Base-by-base conservation (phyloP, 2,888 invertebrate species). In the Osedax fenrisi region DNA sequence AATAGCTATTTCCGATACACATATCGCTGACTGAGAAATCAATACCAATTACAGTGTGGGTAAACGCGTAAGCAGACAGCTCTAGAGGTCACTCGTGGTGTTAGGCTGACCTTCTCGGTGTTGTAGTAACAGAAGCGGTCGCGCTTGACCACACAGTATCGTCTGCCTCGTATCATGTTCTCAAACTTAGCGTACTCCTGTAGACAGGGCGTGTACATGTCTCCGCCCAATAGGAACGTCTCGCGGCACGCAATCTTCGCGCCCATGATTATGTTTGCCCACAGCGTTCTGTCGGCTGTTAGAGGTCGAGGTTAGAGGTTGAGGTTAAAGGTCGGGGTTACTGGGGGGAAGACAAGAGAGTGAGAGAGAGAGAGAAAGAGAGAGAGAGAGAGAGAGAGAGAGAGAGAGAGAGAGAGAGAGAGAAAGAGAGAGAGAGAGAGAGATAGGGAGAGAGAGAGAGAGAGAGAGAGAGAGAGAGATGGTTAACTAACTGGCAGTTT, bases 61-160 rank as follows among this genome's bases (percentile, higher is more conserved):
- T 10, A 10, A 17, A 41, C 10, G 41, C 10, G 41, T 41, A 17
- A 41, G 41, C 10, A 17, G 41, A 10, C 10, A 17, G 41, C 5
- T 5, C 17, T 5, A 41, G 41, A 17, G 41, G 41, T 41, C 10
- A 17, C 10, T 5, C 17, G 41, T 5, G 41, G 41, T 41, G 41
- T 5, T 5, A 17, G 41, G 41, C 17, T 79, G 76, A 83, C 83
- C 77, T 81, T 80, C 75, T 79, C 77, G 26, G 78, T 80, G 74
- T 82, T 81, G 78, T 82, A 84, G 76, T 82, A 83, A 71, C 81
- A 80, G 27, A 83, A 79, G 25, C 77, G 80, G 27, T 80, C 80
- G 64, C 79, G 79, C 75, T 81, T 82, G 74, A 83, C 77, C 1
- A 80, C 82, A 23, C 83, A 78, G 78, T 81, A 83, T 62, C 78